Evolutionary conservation across 2,888 invertebrate genomes (phyloP).

Genomic region (Epinotia nisella): DNA sequence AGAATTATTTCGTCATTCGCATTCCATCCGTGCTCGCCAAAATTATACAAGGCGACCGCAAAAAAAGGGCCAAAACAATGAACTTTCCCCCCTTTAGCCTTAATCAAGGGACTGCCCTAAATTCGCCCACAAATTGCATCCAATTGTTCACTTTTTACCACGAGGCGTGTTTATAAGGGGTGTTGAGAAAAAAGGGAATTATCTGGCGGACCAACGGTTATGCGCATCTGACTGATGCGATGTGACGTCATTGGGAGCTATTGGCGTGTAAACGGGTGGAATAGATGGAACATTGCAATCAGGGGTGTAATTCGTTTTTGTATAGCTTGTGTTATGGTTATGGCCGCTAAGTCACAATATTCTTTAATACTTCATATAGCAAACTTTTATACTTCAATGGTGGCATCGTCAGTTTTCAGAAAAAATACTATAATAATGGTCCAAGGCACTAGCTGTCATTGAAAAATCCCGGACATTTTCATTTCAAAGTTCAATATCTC

Average conservation of each 20-base stretch:
- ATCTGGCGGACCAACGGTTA: conserved; percentile 61
- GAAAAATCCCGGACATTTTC: too few relatives aligned
- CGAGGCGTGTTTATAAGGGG: conserved; percentile 70
- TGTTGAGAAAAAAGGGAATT: conserved; percentile 66
- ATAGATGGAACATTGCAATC: conserved; percentile 59
- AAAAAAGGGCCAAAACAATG: conserved; percentile 77
- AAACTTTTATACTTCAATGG: too few relatives aligned
- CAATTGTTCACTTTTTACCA: conserved; percentile 84
- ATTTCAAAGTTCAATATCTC: too few relatives aligned
- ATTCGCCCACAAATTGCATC: conserved; percentile 83
- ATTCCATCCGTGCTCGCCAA: conserved; percentile 68
- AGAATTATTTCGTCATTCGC: conserved; percentile 54
- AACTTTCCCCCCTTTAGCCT: conserved; percentile 65
- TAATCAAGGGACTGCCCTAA: conserved; percentile 80
- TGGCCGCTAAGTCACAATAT: too few relatives aligned
- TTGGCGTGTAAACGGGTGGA: conserved; percentile 68
- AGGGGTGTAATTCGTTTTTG: conserved; percentile 46
- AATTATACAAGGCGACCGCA: conserved; percentile 68
- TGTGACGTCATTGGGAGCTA: conserved; percentile 70
- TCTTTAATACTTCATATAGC: too few relatives aligned
- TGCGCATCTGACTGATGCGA: conserved; percentile 69
- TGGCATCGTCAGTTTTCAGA: too few relatives aligned
- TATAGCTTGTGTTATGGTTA: too few relatives aligned
- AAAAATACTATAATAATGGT: too few relatives aligned
- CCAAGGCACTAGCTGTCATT: too few relatives aligned